These are phyloP conservation scores for Lineus longissimus DNA, from an alignment of 1,140 invertebrate species.

Conservation along the genomic window DNA sequence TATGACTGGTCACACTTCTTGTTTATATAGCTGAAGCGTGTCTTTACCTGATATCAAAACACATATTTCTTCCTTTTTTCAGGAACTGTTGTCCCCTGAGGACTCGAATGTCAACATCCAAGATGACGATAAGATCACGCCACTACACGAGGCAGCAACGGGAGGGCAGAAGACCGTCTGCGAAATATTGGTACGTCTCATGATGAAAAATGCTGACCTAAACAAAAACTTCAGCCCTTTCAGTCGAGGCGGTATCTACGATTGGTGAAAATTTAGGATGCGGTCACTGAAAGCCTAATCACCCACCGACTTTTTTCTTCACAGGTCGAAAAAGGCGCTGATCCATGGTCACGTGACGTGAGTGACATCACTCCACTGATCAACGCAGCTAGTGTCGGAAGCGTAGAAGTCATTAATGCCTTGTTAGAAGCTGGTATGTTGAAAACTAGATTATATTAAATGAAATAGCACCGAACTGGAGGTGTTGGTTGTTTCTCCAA, in stretches of 20 bases:
- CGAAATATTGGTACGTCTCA: not conserved
- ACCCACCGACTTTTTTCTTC: too few relatives aligned
- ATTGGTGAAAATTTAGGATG: too few relatives aligned
- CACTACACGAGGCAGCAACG: not conserved
- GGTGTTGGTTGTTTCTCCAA: not conserved
- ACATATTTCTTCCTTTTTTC: not conserved
- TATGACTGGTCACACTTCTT: too few relatives aligned
- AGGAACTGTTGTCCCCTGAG: not conserved
- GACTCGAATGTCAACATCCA: not conserved
- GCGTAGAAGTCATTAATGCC: not conserved
- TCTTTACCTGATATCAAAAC: too few relatives aligned
- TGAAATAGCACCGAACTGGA: not conserved
- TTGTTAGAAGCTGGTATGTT: not conserved
- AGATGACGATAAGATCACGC: not conserved
- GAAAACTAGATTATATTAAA: not conserved
- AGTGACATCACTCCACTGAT: not conserved
- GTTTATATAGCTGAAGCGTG: too few relatives aligned
- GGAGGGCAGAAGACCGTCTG: not conserved
- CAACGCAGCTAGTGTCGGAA: constrained; percentile 2
- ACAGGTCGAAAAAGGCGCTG: not conserved
- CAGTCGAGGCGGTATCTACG: too few relatives aligned
- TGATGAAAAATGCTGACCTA: too few relatives aligned
- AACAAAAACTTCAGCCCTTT: too few relatives aligned
- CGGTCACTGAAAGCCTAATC: too few relatives aligned
- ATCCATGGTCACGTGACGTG: not conserved